phyloP scores from a whole-genome alignment of 2,113 vertebrate genomes.

The Hydrolagus affinis region DNA sequence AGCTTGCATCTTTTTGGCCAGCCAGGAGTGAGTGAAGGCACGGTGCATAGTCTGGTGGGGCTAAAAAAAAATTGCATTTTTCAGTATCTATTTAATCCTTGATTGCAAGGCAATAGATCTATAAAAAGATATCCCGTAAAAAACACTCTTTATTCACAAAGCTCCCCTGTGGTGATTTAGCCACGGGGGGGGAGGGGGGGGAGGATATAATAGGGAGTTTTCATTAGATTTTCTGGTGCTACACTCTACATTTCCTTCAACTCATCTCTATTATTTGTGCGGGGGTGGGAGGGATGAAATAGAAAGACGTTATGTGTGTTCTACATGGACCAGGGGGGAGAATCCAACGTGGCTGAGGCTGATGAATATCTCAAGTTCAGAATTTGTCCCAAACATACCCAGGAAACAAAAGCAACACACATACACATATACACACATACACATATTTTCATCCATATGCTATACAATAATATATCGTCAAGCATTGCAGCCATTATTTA shows the following conservation, averaged over 20 bases:
- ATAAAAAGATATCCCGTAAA: too few species aligned
- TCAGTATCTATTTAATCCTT: too few species aligned
- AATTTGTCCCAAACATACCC: not conserved
- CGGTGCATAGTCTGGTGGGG: too few species aligned
- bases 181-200: not conserved
- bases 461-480: not conserved
- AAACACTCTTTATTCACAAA: too few species aligned
- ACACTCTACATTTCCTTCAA: too few species aligned
- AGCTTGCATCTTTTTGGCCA: too few species aligned
- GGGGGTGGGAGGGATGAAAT: not conserved
- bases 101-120: too few species aligned
- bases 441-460: too few species aligned
- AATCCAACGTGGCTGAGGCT: not conserved
- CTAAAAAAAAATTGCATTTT: too few species aligned
- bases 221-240: not conserved
- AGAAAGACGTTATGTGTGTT: not conserved
- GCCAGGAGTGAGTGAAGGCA: too few species aligned
- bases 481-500: constrained; percentile 12
- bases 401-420: not conserved
- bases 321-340: not conserved
- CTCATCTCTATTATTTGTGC: not conserved
- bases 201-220: not conserved
- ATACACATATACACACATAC: too few species aligned
- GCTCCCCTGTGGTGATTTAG: too few species aligned
- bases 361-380: not conserved